Evolutionary conservation across 1,140 invertebrate genomes (phyloP).

Genomic region (Cataglyphis hispanica): DNA sequence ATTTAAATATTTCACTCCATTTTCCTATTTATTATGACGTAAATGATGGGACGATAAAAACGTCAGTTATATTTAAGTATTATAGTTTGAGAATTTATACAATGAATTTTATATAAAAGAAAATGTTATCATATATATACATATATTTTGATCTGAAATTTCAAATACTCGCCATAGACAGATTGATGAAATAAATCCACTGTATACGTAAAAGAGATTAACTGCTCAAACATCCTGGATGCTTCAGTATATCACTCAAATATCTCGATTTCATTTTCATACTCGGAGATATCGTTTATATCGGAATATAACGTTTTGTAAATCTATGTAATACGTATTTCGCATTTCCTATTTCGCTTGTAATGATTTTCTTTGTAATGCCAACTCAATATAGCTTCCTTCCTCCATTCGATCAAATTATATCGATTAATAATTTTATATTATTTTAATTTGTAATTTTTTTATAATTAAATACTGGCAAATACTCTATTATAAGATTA

Average conservation of each 20-base stretch:
- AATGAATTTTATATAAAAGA: slow-evolving; percentile 44
- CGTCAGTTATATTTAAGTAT: neutral
- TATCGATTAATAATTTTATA: slow-evolving; percentile 37
- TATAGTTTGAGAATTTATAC: slow-evolving; percentile 34
- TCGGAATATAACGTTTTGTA: neutral
- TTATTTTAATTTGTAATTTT: neutral
- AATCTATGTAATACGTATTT: neutral
- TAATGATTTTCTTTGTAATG: slow-evolving; percentile 21
- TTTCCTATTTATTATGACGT: slow-evolving; percentile 32
- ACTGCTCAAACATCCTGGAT: slow-evolving; percentile 4
- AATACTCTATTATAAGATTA: slow-evolving; percentile 57
- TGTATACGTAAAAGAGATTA: slow-evolving; percentile 27
- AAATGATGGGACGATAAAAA: slow-evolving; percentile 7
- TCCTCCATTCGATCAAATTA: slow-evolving; percentile 2
- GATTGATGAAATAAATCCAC: neutral
- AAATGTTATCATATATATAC: neutral
- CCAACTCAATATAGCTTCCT: slow-evolving; percentile 41
- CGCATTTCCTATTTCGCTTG: neutral
- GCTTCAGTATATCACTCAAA: neutral
- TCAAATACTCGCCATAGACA: slow-evolving; percentile 22
- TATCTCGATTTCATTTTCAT: slow-evolving; percentile 18
- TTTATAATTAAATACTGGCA: slow-evolving; percentile 6
- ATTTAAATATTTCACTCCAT: slow-evolving; percentile 13
- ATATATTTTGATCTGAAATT: slow-evolving; percentile 26
- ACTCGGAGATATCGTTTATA: too few species aligned